These are phyloP conservation scores for Xanthorhoe designata DNA, from an alignment of 2,888 invertebrate species.

Conservation along the genomic window DNA sequence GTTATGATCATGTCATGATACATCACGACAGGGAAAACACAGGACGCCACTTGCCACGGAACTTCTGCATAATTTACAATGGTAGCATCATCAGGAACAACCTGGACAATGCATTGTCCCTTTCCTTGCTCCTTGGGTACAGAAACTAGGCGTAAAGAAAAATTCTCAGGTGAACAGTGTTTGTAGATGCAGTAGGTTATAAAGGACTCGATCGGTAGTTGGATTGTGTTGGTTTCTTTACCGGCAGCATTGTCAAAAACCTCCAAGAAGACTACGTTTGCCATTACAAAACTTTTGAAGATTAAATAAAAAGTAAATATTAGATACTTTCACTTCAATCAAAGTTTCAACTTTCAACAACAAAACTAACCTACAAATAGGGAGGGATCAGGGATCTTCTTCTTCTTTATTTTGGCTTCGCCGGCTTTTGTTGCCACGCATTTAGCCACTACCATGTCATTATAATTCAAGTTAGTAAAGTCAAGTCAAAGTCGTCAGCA, in stretches of 20 bases:
- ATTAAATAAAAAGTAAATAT: not conserved
- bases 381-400: too few species aligned
- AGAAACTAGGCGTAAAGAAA: constrained; percentile 75
- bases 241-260: constrained; percentile 51
- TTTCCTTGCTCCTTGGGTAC: constrained; percentile 49
- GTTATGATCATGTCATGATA: constrained; percentile 88
- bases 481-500: too few species aligned
- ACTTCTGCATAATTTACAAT: constrained; percentile 63
- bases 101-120: constrained; percentile 47
- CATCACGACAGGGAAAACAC: constrained; percentile 88
- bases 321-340: too few species aligned
- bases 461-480: too few species aligned
- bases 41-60: constrained; percentile 79
- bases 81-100: constrained; percentile 55
- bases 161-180: constrained; percentile 79
- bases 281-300: constrained; percentile 40
- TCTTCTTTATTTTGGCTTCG: too few species aligned
- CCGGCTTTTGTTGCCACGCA: too few species aligned
- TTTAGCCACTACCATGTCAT: too few species aligned
- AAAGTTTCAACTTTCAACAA: too few species aligned
- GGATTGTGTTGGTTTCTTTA: constrained; percentile 48
- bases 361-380: too few species aligned
- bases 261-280: constrained; percentile 64
- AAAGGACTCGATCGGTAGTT: constrained; percentile 86
- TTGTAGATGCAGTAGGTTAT: constrained; percentile 87